phyloP scores from a whole-genome alignment of 2,797 vertebrate species.

The Poeciliopsis presidionis region DNA sequence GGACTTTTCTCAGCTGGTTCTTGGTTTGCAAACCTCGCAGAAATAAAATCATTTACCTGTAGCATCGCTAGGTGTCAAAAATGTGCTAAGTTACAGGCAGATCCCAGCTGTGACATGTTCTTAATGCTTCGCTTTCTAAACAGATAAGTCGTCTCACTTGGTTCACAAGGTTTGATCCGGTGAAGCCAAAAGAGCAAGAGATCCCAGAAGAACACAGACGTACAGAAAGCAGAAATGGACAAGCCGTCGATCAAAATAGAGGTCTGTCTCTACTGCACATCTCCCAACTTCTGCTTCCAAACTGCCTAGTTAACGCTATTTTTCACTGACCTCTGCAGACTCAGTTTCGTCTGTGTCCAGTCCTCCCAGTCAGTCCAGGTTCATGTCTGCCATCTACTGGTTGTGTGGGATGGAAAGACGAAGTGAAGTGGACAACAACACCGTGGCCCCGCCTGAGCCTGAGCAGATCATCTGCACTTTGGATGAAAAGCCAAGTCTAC shows the following conservation, averaged over 20 bases:
- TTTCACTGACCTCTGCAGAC: slow-evolving; percentile 42
- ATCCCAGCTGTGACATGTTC: not conserved
- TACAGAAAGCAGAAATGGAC: slow-evolving; percentile 18
- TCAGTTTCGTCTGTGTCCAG: slow-evolving; percentile 40
- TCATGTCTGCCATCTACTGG: slow-evolving; percentile 84
- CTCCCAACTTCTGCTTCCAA: slow-evolving; percentile 5
- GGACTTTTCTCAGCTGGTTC: not conserved
- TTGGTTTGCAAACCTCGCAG: not conserved
- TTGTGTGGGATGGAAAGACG: slow-evolving; percentile 89
- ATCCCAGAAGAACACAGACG: slow-evolving; percentile 47
- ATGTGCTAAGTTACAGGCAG: not conserved
- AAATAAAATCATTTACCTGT: not conserved
- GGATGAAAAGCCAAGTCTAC: slow-evolving; percentile 81
- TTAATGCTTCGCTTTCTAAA: not conserved
- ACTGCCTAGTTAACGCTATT: not conserved
- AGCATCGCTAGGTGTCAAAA: slow-evolving; percentile 38
- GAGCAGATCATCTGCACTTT: slow-evolving; percentile 60
- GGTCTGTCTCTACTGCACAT: slow-evolving; percentile 47
- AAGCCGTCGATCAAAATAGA: slow-evolving; percentile 26
- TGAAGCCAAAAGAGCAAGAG: slow-evolving; percentile 55
- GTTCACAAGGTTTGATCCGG: slow-evolving; percentile 87
- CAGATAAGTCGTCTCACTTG: slow-evolving; percentile 91
- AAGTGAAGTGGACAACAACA: not conserved
- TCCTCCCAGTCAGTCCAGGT: slow-evolving; percentile 59
- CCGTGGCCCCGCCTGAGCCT: not conserved